Percentiles rank a stretch among this genome's conserved stretches.
Conservation (phyloP, 2,797 vertebrate species). For the Natrix natrix region DNA sequence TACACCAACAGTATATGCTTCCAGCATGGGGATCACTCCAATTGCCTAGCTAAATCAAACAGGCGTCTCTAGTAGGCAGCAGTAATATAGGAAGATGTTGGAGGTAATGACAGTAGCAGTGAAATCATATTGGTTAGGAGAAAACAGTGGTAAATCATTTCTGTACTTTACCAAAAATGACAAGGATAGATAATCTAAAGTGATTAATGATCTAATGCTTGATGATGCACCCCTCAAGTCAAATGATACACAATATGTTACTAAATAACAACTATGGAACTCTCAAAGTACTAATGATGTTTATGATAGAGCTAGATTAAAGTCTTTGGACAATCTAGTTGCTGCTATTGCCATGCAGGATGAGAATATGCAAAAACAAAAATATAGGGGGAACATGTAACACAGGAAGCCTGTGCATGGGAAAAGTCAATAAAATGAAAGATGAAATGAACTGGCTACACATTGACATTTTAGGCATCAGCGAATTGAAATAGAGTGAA, state of each 20-base stretch:
- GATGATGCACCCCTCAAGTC: background rate
- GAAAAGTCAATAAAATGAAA: background rate
- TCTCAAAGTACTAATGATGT: background rate
- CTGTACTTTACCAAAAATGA: background rate
- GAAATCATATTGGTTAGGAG: background rate
- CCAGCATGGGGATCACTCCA: background rate
- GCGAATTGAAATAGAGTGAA: background rate
- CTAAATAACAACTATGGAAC: background rate
- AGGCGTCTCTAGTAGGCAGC: background rate
- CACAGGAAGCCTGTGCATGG: background rate
- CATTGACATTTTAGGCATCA: background rate
- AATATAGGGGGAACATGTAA: background rate
- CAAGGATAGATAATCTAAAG: background rate
- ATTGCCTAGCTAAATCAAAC: background rate
- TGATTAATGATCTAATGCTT: background rate
- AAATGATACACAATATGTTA: background rate
- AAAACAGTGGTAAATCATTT: background rate
- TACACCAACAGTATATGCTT: background rate
- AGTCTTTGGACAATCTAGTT: background rate
- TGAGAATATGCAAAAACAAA: background rate
- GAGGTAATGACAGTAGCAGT: background rate
- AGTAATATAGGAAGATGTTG: background rate
- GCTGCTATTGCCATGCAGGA: background rate
- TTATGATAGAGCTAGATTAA: background rate
- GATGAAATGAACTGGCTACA: background rate